Evolutionary conservation across 92 coral and sea anemone genomes (phyloP).

Genomic region (Zoanthus solanderi): DNA sequence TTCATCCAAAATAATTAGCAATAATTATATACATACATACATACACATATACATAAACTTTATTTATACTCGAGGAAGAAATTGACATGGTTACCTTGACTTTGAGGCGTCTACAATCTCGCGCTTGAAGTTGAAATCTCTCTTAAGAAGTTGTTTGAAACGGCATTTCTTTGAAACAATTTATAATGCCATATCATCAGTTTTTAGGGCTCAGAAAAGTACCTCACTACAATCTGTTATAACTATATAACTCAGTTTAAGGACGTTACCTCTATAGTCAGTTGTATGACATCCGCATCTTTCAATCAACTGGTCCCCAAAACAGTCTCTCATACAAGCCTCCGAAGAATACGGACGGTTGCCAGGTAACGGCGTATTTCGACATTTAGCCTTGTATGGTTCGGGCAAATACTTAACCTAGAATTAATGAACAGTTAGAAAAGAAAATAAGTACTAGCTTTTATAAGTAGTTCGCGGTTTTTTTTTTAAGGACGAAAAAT

Average conservation of each 20-base stretch:
- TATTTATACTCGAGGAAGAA: neutral
- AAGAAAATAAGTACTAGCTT: too few species aligned
- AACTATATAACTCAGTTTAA: neutral
- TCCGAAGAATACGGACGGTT: constrained; percentile 39
- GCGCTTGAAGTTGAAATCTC: too few species aligned
- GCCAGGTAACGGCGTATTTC: constrained; percentile 33
- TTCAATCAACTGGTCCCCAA: neutral
- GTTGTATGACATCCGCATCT: constrained; percentile 28
- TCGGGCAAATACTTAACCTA: constrained; percentile 14
- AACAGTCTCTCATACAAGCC: constrained; percentile 28
- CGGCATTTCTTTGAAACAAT: too few species aligned
- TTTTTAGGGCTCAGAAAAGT: neutral
- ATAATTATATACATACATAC: too few species aligned
- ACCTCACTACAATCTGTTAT: neutral
- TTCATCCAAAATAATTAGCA: too few species aligned
- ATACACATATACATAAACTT: too few species aligned
- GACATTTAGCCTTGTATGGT: constrained; percentile 33
- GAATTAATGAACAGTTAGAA: neutral
- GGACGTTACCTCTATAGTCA: neutral
- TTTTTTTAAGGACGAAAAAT: too few species aligned
- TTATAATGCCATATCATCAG: neutral
- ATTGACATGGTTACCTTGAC: too few species aligned
- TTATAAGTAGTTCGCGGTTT: too few species aligned
- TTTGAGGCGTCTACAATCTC: too few species aligned
- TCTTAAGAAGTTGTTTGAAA: too few species aligned